phyloP scores from a whole-genome alignment of 2,113 vertebrate species.

The Patagioenas fasciata region DNA sequence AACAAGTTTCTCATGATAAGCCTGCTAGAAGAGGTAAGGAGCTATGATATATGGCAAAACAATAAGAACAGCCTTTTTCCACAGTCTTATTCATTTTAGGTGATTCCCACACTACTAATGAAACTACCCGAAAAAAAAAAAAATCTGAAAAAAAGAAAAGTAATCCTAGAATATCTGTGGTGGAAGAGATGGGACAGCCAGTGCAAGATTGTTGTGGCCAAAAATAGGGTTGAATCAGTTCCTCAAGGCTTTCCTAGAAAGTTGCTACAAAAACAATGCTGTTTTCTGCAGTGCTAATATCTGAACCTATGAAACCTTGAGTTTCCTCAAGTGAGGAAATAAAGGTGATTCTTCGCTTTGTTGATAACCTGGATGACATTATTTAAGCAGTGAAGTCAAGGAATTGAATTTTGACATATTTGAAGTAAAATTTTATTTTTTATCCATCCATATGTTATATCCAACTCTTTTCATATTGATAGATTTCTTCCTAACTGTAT shows the following conservation, averaged over 20 bases:
- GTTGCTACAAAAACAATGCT: neutral
- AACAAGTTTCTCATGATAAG: neutral
- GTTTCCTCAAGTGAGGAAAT: neutral
- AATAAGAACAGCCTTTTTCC: neutral
- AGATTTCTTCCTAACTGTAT: neutral
- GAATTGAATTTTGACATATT: neutral
- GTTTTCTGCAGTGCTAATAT: neutral
- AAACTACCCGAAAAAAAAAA: neutral
- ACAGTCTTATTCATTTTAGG: neutral
- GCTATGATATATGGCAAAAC: neutral
- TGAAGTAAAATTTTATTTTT: neutral
- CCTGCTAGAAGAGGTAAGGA: neutral
- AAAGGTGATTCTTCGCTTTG: neutral
- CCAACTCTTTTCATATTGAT: neutral
- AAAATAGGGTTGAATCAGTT: neutral
- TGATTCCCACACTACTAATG: neutral
- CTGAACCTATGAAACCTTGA: neutral
- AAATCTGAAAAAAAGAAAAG: neutral
- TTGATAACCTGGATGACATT: neutral
- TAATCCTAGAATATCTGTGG: neutral
- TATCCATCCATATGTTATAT: neutral
- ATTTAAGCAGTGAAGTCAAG: neutral
- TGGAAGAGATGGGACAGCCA: neutral
- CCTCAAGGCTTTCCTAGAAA: neutral
- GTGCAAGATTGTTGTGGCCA: neutral